Evolutionary conservation across 2,888 invertebrate genomes (phyloP), one percentile per base, ranked within the genome.

Genomic region (Conus canariensis): DNA sequence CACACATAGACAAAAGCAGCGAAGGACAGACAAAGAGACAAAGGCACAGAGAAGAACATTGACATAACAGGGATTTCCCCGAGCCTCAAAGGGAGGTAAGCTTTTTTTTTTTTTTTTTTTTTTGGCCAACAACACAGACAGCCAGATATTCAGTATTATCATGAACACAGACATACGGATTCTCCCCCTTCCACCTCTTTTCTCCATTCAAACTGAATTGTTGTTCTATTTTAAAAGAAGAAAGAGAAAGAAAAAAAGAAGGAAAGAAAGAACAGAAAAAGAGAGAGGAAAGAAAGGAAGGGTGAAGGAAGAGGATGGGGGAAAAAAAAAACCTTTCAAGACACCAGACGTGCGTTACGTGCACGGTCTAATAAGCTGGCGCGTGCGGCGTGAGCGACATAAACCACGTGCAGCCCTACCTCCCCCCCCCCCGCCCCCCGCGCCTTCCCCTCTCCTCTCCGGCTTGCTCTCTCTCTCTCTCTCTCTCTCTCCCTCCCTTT

Each of bases 331-430:
- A 14, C 12, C 86, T 86, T 86, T 86, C 67, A 64, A 60, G 64
- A 60, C 85, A 60, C 64, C 86, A 86, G 86, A 86, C 86, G 67
- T 25, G 85, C 60, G 60, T 85, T 85, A 85, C 85, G 85, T 67
- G 86, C 86, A 86, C 25, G 67, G 60, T 64, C 60, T 64, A 86
- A 86, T 64, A 86, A 85, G 60, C 60, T 67, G 86, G 86, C 86
- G 64, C 86, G 86, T 19, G 85, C 60, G 25, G 85, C 85, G 85
- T 85, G 85, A 85, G n/a, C 85, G 60, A 85, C 85, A 60, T 85
- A 25, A 85, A 60, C 59, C 85, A 85, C 60, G 85, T 85, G 85
- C 85, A 85, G 60, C 25, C 60, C 12, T 22, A 12, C 12, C 25
- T 10, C 45, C 60, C 12, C 25, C 16, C 60, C 85, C 60, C 59